Evolutionary conservation across 1,140 invertebrate genomes (phyloP), one percentile per base, ranked within the genome.

Genomic region (Colletes gigas): DNA sequence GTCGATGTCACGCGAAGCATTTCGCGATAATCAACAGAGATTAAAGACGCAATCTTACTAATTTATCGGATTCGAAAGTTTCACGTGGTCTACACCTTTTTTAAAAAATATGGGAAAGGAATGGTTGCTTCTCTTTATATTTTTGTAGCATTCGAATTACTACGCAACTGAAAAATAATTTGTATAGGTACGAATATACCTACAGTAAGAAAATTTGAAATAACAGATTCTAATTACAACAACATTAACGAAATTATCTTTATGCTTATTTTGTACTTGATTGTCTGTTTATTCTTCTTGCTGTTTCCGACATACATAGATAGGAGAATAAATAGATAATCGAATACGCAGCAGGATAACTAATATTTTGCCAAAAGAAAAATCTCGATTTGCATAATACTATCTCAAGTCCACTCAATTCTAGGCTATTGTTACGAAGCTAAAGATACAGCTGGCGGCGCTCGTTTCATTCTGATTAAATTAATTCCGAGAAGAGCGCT

Each of bases 401-500:
- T 80, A 74, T 80, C 78, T 80, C 78, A 68, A 59, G 78, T 75
- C 78, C 63, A 75, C 78, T 80, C 78, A 75, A 80, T 80, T 80
- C 78, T 75, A 67, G 67, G 68, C 81, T 78, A 82, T 82, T 82
- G 81, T 82, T 82, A 82, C 81, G 81, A 78, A 82, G 76, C 75
- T 82, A 79, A 82, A 67, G 74, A 71, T 69, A 78, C 69, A 75
- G 78, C 82, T 74, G 63, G 63, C 75, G 66, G 71, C 73, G 78
- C 63, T 76, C 79, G 76, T 82, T 86, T 86, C 77, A 84, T 84
- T 86, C 83, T 84, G 80, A 84, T 86, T 84, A 86, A 86, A 86
- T 86, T 86, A 86, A 86, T 84, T 86, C 84, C 78, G 62, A 75
- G 82, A 75, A 80, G 57, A 70, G 55, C 70, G 39, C 55, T 63